Percentiles rank a stretch among this genome's conserved stretches.
These are phyloP conservation scores for Herpetotheres cachinnans DNA, from an alignment of 2,113 vertebrate genomes.

Conservation along the genomic window DNA sequence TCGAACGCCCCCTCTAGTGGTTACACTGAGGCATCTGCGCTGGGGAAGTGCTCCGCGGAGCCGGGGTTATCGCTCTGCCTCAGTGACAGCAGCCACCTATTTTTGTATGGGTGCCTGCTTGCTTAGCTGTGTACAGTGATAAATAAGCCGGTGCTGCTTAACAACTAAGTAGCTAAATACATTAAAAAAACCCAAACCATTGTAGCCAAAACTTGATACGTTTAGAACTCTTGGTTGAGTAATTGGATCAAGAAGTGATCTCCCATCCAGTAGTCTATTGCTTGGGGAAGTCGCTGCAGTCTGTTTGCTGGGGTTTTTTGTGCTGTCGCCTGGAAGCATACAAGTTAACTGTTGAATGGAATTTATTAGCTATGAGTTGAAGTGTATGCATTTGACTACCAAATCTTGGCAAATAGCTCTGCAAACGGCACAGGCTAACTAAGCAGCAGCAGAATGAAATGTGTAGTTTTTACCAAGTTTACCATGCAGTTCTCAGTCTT, in stretches of 20 bases:
- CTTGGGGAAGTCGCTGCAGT: background rate
- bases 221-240: background rate
- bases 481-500: background rate
- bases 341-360: background rate
- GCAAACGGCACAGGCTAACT: background rate
- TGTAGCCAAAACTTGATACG: background rate
- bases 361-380: background rate
- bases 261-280: background rate
- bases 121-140: background rate
- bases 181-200: background rate
- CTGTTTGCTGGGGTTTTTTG: background rate
- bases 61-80: fast-evolving
- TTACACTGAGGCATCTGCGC: fast-evolving
- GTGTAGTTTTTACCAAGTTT: background rate
- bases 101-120: background rate
- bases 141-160: background rate
- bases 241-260: background rate
- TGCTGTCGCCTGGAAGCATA: background rate
- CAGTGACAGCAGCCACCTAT: background rate
- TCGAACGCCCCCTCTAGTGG: slow-evolving; percentile 32
- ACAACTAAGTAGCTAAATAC: background rate
- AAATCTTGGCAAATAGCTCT: background rate
- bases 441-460: background rate
- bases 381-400: background rate
- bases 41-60: background rate